These are phyloP conservation scores for Hystrix brachyura DNA, from an alignment of 2,113 vertebrate genomes.

Conservation along the genomic window DNA sequence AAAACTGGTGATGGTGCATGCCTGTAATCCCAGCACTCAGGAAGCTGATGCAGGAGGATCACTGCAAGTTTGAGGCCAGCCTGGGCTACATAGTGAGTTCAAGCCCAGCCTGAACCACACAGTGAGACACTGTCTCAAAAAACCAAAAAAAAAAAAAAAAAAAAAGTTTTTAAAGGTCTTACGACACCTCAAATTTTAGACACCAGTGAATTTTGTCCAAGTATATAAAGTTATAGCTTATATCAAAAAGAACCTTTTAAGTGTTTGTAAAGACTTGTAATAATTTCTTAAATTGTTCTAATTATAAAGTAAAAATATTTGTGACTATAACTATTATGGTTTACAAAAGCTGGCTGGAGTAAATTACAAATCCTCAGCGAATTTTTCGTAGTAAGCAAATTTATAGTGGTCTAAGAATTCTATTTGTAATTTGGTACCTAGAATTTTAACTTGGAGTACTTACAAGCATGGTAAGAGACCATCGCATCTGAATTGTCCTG, in stretches of 20 bases:
- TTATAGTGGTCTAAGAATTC: background rate
- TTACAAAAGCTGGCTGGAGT: conserved; percentile 67
- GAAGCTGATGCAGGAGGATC: background rate
- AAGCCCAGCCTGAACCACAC: background rate
- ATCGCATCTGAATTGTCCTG: background rate
- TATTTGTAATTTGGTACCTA: background rate
- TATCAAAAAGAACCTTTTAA: conserved; percentile 81
- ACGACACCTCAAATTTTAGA: conserved; percentile 67
- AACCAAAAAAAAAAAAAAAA: conserved; percentile 64
- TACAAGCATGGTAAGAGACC: background rate
- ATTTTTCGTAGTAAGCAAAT: background rate
- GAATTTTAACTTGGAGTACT: background rate
- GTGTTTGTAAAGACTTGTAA: conserved; percentile 71
- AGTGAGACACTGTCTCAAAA: background rate
- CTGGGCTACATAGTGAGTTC: too few relatives aligned
- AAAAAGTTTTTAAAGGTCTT: conserved; percentile 80
- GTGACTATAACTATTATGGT: conserved; percentile 65
- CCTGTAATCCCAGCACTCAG: background rate
- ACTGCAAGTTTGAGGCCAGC: background rate
- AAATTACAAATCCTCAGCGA: background rate
- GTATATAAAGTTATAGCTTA: conserved; percentile 59
- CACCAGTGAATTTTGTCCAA: conserved; percentile 76
- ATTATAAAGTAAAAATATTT: conserved; percentile 71
- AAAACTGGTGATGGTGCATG: background rate
- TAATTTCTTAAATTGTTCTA: conserved; percentile 77